Percentiles rank a stretch among this genome's conserved stretches.
Evolutionary conservation across 2,113 vertebrate genomes (phyloP).

Genomic region (Stigmatopora nigra): DNA sequence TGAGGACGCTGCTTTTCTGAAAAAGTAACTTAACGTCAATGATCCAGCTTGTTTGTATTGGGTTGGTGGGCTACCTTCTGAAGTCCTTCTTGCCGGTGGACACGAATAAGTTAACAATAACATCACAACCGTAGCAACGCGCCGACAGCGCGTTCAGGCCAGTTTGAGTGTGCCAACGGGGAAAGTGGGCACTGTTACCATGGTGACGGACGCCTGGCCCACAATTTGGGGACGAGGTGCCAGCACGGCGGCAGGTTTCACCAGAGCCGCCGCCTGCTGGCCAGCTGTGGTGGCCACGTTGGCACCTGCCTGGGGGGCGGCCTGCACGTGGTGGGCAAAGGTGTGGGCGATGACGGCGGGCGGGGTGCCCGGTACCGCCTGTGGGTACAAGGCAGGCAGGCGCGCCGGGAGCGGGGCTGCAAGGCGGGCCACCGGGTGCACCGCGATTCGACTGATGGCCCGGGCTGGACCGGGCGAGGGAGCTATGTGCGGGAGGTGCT

Average conservation of each 20-base stretch:
- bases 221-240: slow-evolving; percentile 83
- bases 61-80: slow-evolving; percentile 21
- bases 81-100: background rate
- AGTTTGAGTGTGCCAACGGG: slow-evolving; percentile 93
- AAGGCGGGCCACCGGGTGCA: slow-evolving; percentile 90
- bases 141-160: slow-evolving; percentile 64
- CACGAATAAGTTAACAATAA: background rate
- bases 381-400: slow-evolving; percentile 75
- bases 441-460: slow-evolving; percentile 94
- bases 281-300: slow-evolving; percentile 59
- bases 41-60: background rate
- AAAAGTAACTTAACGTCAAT: background rate
- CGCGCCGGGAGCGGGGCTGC: slow-evolving; percentile 74
- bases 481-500: slow-evolving; percentile 91
- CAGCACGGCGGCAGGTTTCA: slow-evolving; percentile 70
- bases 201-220: slow-evolving; percentile 88
- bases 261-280: slow-evolving; percentile 73
- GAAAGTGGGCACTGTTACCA: slow-evolving; percentile 93
- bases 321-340: slow-evolving; percentile 77
- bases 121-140: background rate
- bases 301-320: slow-evolving; percentile 40
- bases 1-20: background rate
- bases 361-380: slow-evolving; percentile 83
- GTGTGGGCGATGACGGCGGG: slow-evolving; percentile 85
- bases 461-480: slow-evolving; percentile 82